These are phyloP conservation scores for Nomada lathburiana DNA, from an alignment of 2,888 invertebrate species.

Conservation along the genomic window DNA sequence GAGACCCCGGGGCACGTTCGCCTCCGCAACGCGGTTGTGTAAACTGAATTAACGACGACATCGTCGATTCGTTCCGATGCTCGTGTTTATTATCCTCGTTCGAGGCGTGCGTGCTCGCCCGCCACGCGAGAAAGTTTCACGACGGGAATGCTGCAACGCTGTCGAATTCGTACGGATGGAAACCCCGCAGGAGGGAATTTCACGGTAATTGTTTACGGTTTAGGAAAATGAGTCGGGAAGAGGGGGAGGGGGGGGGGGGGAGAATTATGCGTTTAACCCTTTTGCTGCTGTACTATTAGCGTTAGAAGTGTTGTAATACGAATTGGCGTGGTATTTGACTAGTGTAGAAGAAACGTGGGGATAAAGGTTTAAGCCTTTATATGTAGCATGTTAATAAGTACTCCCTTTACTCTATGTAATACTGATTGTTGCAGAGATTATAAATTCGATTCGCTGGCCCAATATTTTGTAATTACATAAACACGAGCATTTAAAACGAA, in stretches of 20 bases:
- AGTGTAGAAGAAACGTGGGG: too few relatives aligned
- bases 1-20: conserved; percentile 49
- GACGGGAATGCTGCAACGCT: background rate
- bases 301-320: too few relatives aligned
- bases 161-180: conserved; percentile 1
- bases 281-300: too few relatives aligned
- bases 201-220: conserved; percentile 24
- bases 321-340: too few relatives aligned
- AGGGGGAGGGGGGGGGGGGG: background rate
- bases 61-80: conserved; percentile 34
- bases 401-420: too few relatives aligned
- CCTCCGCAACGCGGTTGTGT: conserved; percentile 17
- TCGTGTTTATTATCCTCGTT: conserved; percentile 17
- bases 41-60: conserved; percentile 62
- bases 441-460: too few relatives aligned
- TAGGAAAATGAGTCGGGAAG: background rate
- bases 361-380: too few relatives aligned
- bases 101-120: background rate
- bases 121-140: conserved; percentile 19
- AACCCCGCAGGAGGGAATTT: background rate
- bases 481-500: too few relatives aligned
- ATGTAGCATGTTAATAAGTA: too few relatives aligned
- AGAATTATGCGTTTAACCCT: background rate
- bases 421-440: too few relatives aligned
- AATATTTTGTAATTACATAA: too few relatives aligned